Evolutionary conservation across 2,797 vertebrate genomes (phyloP).

Genomic region (Acropternis orthonyx): DNA sequence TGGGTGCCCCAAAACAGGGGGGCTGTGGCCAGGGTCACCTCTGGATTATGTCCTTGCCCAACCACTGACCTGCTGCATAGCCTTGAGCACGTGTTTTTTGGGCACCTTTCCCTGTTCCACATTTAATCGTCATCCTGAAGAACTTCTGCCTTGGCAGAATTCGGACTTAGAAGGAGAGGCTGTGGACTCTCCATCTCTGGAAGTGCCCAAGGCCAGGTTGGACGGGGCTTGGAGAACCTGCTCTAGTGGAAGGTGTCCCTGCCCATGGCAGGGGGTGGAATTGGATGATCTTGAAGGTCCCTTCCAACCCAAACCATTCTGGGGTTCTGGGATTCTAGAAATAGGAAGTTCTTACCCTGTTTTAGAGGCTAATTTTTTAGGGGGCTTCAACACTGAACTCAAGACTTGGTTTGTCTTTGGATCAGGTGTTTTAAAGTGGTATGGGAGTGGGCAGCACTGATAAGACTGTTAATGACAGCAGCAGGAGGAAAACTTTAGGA

Average conservation of each 20-base stretch:
- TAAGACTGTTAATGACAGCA: background rate
- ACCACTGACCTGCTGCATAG: background rate
- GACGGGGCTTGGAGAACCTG: background rate
- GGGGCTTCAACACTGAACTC: background rate
- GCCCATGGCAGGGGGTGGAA: background rate
- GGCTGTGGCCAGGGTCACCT: background rate
- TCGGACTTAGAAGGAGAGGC: background rate
- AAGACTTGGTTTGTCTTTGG: background rate
- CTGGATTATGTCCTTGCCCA: background rate
- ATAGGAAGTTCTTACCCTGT: background rate
- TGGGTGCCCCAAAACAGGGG: background rate
- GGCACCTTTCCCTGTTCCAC: background rate
- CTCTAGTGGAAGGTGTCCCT: accelerated
- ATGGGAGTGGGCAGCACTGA: background rate
- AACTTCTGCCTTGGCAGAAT: background rate
- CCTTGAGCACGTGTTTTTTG: background rate
- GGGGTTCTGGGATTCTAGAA: background rate
- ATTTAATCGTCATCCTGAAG: background rate
- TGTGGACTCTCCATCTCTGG: background rate
- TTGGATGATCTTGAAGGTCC: background rate
- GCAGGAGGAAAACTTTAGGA: background rate
- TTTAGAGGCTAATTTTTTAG: background rate
- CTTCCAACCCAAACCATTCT: background rate
- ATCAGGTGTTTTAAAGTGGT: background rate
- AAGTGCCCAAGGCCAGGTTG: background rate